These are phyloP conservation scores for Zapus hudsonius DNA, from an alignment of 2,113 vertebrate genomes.

Conservation along the genomic window DNA sequence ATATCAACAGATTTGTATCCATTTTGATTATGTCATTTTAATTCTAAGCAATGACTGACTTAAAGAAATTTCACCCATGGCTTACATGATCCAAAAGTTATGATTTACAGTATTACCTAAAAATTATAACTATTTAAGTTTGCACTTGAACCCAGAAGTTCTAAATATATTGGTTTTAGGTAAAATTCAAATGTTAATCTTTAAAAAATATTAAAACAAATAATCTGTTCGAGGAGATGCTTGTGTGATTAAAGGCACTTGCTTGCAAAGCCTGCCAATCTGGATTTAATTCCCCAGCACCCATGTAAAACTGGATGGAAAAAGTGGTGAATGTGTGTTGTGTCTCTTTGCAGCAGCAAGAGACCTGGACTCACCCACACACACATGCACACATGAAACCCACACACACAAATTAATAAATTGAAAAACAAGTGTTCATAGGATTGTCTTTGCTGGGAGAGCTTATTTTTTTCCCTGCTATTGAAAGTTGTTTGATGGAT, in stretches of 20 bases:
- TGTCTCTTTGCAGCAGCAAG: too few species aligned
- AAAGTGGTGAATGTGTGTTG: too few species aligned
- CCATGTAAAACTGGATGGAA: too few species aligned
- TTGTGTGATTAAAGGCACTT: too few species aligned
- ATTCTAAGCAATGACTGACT: neutral
- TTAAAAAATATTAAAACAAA: too few species aligned
- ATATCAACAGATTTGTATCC: neutral
- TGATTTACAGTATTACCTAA: conserved; percentile 2
- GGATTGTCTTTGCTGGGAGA: neutral
- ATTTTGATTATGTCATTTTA: conserved; percentile 1
- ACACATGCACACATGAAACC: too few species aligned
- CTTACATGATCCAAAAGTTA: neutral
- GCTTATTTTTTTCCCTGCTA: neutral
- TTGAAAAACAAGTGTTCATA: neutral
- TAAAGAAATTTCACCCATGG: neutral
- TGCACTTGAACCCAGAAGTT: neutral
- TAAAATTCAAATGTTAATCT: neutral
- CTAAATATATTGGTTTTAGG: neutral
- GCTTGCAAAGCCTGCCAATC: too few species aligned
- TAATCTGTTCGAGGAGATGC: too few species aligned
- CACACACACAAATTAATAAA: neutral
- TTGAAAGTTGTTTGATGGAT: neutral
- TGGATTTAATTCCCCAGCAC: too few species aligned
- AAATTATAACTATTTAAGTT: neutral
- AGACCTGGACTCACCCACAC: too few species aligned